Evolutionary conservation across 2,113 vertebrate species (phyloP), one percentile per base, ranked within the genome.

Genomic region (Emydura subglobosa): DNA sequence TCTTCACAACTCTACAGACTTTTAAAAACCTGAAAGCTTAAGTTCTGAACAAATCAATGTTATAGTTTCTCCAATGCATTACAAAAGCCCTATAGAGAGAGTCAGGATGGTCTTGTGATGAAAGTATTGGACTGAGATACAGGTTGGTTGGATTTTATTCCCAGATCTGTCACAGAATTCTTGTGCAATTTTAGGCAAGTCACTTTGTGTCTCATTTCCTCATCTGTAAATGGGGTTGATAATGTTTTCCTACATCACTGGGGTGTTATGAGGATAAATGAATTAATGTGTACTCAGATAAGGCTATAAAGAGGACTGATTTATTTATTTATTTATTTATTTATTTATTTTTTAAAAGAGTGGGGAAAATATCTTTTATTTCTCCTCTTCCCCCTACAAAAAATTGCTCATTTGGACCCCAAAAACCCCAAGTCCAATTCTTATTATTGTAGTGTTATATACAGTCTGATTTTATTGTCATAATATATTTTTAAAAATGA

Each of bases 261-360:
- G 80, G 85, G 47, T 42, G 11, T 5, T 17, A 17, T 72, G 16
- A 21, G 85, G 13, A 34, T 93, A 85, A 93, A 84, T 86, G 92
- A 82, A 79, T 21, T 44, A 47, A 88, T 55, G 44, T 85, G 24
- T 22, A 86, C 91, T 93, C 91, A 94, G 94, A 84, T 82, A 92
- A 90, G 51, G 59, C 21, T 86, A 0, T 2, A n/a, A 84, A 89
- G 74, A 25, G 81, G 24, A 54, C 13, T 76, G 76, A 81, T 84
- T 81, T 57, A 83, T 39, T 39, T 39, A 39, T 39, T 39, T 39
- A 39, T 39, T 39, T 39, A 39, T 39, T 39, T 39, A 39, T 39
- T 90, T 39, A 29, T 89, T 89, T 92, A 65, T 65, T 24, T 6
- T 82, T 29, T 57, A 86, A 90, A 59, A 16, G 68, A 34, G 29